These are phyloP conservation scores for Leucosticte australis DNA, from an alignment of 2,113 vertebrate species.

Conservation along the genomic window DNA sequence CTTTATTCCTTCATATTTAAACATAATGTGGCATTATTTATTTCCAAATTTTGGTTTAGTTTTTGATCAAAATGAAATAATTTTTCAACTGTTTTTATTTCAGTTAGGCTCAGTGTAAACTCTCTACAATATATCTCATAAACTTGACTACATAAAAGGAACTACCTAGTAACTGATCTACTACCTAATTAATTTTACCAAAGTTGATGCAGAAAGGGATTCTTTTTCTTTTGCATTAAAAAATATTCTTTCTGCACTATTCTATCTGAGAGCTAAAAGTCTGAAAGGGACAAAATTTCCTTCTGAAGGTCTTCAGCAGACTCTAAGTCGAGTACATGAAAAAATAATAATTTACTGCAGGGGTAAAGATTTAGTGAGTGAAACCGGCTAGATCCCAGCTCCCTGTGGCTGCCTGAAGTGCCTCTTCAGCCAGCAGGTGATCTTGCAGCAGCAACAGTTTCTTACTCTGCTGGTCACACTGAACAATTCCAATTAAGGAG, in stretches of 20 bases:
- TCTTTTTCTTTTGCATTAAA: background rate
- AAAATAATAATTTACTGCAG: background rate
- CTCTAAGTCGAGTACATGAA: rapidly evolving
- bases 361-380: background rate
- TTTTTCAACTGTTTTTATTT: background rate
- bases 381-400: background rate
- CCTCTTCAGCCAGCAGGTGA: background rate
- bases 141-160: background rate
- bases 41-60: background rate
- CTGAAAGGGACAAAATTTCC: background rate
- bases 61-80: background rate
- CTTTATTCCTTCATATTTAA: background rate
- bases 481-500: background rate
- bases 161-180: background rate
- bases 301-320: background rate
- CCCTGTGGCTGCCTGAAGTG: background rate
- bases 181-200: background rate
- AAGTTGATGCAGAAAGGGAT: background rate
- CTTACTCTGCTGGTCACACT: background rate
- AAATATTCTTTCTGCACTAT: background rate
- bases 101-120: background rate
- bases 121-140: background rate
- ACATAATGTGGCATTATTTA: background rate
- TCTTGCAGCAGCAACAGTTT: background rate
- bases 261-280: background rate